Conservation (phyloP, 2,113 vertebrate genomes). For the Brachyhypopomus gauderio region DNA sequence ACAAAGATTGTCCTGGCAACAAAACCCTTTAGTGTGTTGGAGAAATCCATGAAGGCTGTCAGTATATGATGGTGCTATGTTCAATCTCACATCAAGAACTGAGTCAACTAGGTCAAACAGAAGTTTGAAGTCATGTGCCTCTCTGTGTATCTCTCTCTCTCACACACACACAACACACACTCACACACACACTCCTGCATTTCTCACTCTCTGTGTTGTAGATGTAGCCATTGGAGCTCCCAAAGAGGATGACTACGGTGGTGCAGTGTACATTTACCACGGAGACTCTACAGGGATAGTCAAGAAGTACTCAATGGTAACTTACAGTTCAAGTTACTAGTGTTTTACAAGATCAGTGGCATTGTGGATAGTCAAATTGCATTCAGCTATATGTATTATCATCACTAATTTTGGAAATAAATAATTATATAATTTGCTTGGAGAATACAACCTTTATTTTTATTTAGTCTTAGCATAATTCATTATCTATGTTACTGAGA, state of each 20-base stretch:
- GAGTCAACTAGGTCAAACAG: too few species aligned
- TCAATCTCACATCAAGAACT: too few species aligned
- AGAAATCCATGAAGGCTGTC: too few species aligned
- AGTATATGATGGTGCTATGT: too few species aligned
- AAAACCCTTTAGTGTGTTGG: background rate
- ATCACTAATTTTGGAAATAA: too few species aligned
- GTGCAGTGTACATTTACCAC: conserved; percentile 94
- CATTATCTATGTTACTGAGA: too few species aligned
- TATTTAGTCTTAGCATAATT: too few species aligned
- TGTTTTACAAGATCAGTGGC: too few species aligned
- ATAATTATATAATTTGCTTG: background rate
- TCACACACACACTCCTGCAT: background rate
- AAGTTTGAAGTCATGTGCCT: too few species aligned
- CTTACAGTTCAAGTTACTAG: background rate
- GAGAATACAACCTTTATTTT: background rate
- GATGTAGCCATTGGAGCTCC: conserved; percentile 95
- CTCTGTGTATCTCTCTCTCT: background rate
- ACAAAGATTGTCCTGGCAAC: background rate
- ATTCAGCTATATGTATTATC: background rate
- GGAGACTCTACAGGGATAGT: conserved; percentile 83
- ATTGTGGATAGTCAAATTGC: background rate
- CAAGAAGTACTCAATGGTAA: conserved; percentile 92
- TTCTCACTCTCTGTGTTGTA: conserved; percentile 62
- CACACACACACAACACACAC: background rate
- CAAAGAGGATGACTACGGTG: conserved; percentile 88